Evolutionary conservation across 2,888 invertebrate genomes (phyloP), one percentile per base, ranked within the genome.

Genomic region (Petrophora chlorosata): DNA sequence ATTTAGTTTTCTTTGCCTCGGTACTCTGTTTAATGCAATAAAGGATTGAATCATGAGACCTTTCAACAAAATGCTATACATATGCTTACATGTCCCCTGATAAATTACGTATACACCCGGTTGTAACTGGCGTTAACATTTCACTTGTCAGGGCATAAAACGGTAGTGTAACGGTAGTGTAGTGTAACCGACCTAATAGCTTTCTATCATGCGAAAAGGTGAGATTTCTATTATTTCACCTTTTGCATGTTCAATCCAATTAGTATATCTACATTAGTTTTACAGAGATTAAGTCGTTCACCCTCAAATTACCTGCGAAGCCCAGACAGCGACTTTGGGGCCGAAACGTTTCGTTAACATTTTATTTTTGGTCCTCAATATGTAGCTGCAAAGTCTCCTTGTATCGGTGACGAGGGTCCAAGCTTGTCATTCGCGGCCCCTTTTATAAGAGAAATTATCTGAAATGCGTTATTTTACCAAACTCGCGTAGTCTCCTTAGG

Each of bases 401-500:
- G 40, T 32, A 40, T 40, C 19, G 40, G 23, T 40, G 40, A 40
- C 30, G 32, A 40, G 40, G 40, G 40, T 40, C 22, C 15, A 4
- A 5, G 22, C 9, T 26, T 40, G 40, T 40, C 40, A 10, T 40
- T 23, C 8, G 40, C 4, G 15, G 30, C 30, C 16, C 32, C 13
- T 13, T 30, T 30, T 22, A 16, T 17, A 17, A 12, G 28, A 28
- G 28, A 38, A 13, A 38, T 38, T 17, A 38, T 28, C 8, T 13
- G 29, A 19, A 28, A 39, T 9, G 13, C 32, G 9, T 40, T 40
- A 2, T 40, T 40, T 40, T 32, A 22, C 23, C 28, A 15, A 19
- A 29, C 5, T n/a, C 12, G n/a, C 12, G n/a, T 36, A 16, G 10
- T 1, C 2, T 10, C 23, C 10, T 5, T n/a, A 8, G 10, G 10